Evolutionary conservation across 2,888 invertebrate species (phyloP), one percentile per base, ranked within the genome.

Genomic region (Lithophane semibrunnea): DNA sequence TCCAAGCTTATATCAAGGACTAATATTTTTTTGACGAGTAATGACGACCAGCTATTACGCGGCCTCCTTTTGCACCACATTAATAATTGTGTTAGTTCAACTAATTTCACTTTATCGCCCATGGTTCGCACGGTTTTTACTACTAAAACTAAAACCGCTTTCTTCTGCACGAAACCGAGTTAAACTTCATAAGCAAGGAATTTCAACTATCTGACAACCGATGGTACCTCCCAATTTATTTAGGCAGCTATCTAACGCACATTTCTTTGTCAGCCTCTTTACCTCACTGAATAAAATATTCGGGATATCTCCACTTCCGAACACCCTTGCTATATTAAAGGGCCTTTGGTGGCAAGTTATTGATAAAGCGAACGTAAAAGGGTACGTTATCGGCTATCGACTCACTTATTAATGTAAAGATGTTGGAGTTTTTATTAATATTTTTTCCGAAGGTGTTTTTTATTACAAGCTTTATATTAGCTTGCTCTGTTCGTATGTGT

Each of bases 261-360:
- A 95, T 95, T 95, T 95, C 96, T 95, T 96, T 95, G 95, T 95
- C 92, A 93, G 95, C 93, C 95, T 95, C 94, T 94, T 95, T 94
- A 94, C 94, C 94, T 94, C 91, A 88, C 92, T 91, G 91, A 94
- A 95, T 96, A 94, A 95, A 96, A 96, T 96, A 96, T 96, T 95
- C 94, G 94, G 91, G 94, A 94, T 94, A 95, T 93, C 94, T 94
- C 93, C 92, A 92, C 92, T 94, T 91, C 87, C 89, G 89, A 90
- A 90, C 91, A 91, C 88, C 87, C 89, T 87, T 92, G 92, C 92
- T 92, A 93, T 94, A 93, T 94, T 94, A 94, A 93, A 91, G 91
- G 92, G 88, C 90, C 88, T 91, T 90, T 78, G 87, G 87, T 89
- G 88, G 90, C 90, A 89, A 91, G 91, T 91, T 93, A 92, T 93